Evolutionary conservation across 2,797 vertebrate species (phyloP).

Genomic region (Danio choprae): DNA sequence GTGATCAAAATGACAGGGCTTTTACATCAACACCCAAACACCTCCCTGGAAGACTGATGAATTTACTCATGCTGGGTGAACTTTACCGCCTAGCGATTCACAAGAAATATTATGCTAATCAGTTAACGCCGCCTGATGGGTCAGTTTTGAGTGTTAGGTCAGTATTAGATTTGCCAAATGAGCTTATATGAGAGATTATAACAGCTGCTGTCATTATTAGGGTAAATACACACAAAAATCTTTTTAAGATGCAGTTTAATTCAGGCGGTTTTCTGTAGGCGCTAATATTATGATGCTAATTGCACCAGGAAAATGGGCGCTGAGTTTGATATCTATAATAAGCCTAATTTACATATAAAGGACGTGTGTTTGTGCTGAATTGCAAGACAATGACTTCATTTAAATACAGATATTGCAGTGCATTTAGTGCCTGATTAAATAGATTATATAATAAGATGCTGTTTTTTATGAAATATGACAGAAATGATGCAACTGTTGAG

Average conservation of each 20-base stretch:
- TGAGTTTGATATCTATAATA: slow-evolving; percentile 28
- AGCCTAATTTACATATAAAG: slow-evolving; percentile 25
- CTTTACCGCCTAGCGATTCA: neutral
- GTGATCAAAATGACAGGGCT: neutral
- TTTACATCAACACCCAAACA: slow-evolving; percentile 1
- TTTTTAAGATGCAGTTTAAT: slow-evolving; percentile 3
- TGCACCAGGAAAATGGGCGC: neutral
- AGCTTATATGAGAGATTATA: neutral
- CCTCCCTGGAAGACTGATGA: neutral
- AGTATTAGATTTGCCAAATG: neutral
- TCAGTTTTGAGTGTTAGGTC: neutral
- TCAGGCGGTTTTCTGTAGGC: neutral
- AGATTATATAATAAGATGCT: neutral
- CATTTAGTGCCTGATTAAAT: slow-evolving; percentile 7
- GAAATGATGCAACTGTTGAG: neutral
- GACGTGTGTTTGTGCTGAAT: neutral
- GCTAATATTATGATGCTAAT: neutral
- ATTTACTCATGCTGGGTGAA: neutral
- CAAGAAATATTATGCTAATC: neutral
- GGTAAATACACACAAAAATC: neutral
- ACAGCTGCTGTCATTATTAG: neutral
- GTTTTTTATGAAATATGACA: neutral
- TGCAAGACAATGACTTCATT: slow-evolving; percentile 7
- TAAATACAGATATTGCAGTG: neutral
- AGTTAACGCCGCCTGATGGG: neutral